phyloP scores from a whole-genome alignment of 1,140 invertebrate species.

The Nylanderia fulva region DNA sequence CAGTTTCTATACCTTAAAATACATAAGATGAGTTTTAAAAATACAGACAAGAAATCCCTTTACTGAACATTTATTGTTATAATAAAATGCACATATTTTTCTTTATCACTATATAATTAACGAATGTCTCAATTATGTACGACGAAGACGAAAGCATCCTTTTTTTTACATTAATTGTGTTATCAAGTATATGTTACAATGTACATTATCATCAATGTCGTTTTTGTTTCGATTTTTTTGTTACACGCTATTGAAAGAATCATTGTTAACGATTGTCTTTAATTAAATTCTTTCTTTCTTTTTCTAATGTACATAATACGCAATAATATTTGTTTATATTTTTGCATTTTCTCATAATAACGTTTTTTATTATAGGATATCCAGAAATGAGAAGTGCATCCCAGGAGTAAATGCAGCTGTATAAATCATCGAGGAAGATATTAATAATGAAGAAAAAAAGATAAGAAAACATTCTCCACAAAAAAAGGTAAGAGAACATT shows the following conservation, averaged over 20 bases:
- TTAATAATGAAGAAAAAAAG: background rate
- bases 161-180: constrained; percentile 32
- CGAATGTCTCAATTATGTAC: too few species aligned
- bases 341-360: background rate
- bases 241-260: constrained; percentile 21
- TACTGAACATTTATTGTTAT: too few species aligned
- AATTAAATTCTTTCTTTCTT: background rate
- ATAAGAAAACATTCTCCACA: too few species aligned
- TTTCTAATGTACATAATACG: constrained; percentile 19
- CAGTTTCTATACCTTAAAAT: too few species aligned
- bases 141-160: constrained; percentile 16
- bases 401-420: background rate
- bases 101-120: too few species aligned
- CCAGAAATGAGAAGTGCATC: background rate
- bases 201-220: constrained; percentile 47
- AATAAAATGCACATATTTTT: too few species aligned
- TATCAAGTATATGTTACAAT: constrained; percentile 25
- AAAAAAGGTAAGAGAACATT: background rate
- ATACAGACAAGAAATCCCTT: too few species aligned
- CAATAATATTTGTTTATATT: background rate
- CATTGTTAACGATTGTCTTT: background rate
- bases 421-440: background rate
- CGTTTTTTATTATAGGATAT: background rate
- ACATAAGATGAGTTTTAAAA: too few species aligned
- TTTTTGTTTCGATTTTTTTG: constrained; percentile 45